Evolutionary conservation across 2,888 invertebrate species (phyloP), one percentile per base, ranked within the genome.

Genomic region (Euplexia lucipara): DNA sequence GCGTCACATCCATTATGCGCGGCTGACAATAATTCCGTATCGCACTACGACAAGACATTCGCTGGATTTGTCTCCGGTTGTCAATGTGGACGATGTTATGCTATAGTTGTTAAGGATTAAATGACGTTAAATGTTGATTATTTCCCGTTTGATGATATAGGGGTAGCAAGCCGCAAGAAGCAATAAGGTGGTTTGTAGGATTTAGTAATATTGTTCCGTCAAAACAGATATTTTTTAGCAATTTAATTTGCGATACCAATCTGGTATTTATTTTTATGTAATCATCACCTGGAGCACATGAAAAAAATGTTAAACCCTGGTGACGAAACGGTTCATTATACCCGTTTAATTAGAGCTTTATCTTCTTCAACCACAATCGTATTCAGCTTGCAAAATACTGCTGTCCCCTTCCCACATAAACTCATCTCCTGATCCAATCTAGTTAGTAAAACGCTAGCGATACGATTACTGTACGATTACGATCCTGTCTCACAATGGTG

Each of bases 21-120:
- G 81, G 86, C 89, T 90, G 89, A 92, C 92, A 91, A 91, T 92
- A 89, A 93, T 92, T 88, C 86, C 84, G 82, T 57, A 79, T 86
- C 84, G 84, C 83, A 84, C 84, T 82, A 82, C 83, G 80, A 79
- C 75, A 78, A 78, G 86, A 85, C 87, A 93, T 93, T 92, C 91
- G 83, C 88, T 89, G 85, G 85, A 89, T 90, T 90, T 90, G 90
- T 89, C 89, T 86, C 86, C 83, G 84, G 83, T 83, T 89, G 84
- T 85, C 82, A 82, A 77, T 62, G 16, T 58, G 87, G 85, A 89
- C 47, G 79, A 75, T 37, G 18, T 84, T 84, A 88, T 90, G 85
- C 79, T 59, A 59, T 8, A 49, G 9, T 7, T 37, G 32, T 45
- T 32, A 30, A 35, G 8, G 35, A 26, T 16, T 32, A 48, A 18